Percentiles rank a stretch among this genome's conserved stretches.
Conservation (phyloP, 2,888 invertebrate genomes). For the Leucoma salicis region DNA sequence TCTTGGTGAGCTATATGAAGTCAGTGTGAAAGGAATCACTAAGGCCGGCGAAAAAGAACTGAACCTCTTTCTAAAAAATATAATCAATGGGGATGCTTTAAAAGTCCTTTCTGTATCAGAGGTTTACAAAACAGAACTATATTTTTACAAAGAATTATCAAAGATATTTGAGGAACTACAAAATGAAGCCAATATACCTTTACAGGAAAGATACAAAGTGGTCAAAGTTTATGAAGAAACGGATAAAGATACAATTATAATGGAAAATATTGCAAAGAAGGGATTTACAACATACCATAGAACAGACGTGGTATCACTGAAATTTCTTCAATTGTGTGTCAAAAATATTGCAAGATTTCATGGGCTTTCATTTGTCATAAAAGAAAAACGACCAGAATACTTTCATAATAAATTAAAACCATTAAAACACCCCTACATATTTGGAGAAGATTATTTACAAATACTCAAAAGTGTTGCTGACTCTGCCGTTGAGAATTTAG, state of each 20-base stretch:
- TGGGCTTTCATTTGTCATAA: neutral
- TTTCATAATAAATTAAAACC: constrained; percentile 18
- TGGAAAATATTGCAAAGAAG: constrained; percentile 39
- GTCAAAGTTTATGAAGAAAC: constrained; percentile 40
- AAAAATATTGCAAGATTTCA: constrained; percentile 6
- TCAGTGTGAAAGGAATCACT: constrained; percentile 45
- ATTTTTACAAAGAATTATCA: constrained; percentile 41
- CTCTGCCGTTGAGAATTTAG: constrained; percentile 20
- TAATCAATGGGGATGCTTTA: constrained; percentile 29
- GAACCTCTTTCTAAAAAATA: constrained; percentile 47
- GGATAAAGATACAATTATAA: neutral
- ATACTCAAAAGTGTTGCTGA: constrained; percentile 23
- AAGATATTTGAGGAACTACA: constrained; percentile 40
- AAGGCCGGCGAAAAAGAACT: constrained; percentile 37
- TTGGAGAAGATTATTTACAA: constrained; percentile 17
- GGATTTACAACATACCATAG: constrained; percentile 27
- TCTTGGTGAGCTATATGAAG: constrained; percentile 39
- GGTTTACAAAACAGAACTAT: constrained; percentile 41
- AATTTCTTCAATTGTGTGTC: constrained; percentile 11
- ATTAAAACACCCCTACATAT: constrained; percentile 17
- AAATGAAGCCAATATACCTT: constrained; percentile 37
- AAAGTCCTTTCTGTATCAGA: constrained; percentile 33
- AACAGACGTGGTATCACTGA: neutral
- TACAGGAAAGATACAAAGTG: constrained; percentile 37
- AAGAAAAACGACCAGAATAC: constrained; percentile 11